Evolutionary conservation across 1,140 invertebrate species (phyloP), one percentile per base, ranked within the genome.

Genomic region (Danaus melanippus): DNA sequence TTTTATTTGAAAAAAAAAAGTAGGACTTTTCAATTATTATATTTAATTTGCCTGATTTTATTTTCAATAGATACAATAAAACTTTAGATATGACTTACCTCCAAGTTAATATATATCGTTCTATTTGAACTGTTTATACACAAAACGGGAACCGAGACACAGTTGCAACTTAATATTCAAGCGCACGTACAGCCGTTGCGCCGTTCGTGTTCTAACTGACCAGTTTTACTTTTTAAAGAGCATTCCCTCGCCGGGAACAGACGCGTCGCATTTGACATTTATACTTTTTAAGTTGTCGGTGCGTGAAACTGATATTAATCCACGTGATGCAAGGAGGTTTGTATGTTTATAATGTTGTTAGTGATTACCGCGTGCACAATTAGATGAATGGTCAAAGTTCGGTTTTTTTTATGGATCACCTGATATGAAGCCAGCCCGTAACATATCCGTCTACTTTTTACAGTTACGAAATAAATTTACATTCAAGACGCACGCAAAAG

Each of bases 231-330:
- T 71, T 62, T 65, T 60, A 50, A 40, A 41, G 48, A 71, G 69
- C 69, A 60, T 71, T 71, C 64, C 62, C 69, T 64, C 67, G 67
- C 56, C 60, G 51, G 59, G 64, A 54, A 51, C 50, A 50, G 58
- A 60, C 64, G 69, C 64, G 64, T 61, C 63, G 58, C 58, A 58
- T 62, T 50, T 61, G 62, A 59, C 59, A 49, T 62, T 52, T 62
- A 53, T 46, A 50, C 21, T 58, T 60, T 62, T 61, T 65, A 58
- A 60, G 53, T 55, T 56, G 57, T 51, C 49, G 48, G 58, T 63
- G 58, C 58, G 62, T 62, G 66, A 64, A 60, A 58, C 53, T 55
- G 55, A 60, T 63, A 60, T 57, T 53, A 57, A 57, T 52, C 50
- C 59, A 65, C 61, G 58, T 58, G 47, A 66, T 71, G 66, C 39